Base-by-base conservation (phyloP, 2,797 vertebrate genomes). In the Carcharodon carcharias region DNA sequence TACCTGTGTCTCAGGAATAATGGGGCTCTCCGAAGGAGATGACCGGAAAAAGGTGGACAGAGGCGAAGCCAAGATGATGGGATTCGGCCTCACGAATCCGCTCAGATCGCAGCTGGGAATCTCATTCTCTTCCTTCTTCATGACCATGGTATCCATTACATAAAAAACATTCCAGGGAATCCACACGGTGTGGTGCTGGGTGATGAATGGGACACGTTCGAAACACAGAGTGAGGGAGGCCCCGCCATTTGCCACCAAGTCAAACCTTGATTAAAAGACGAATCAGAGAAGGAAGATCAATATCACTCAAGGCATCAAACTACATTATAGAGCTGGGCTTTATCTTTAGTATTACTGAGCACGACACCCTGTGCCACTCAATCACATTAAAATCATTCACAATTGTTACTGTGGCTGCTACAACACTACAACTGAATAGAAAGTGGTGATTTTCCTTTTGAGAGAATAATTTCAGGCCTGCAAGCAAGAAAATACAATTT, bases 1-100 rank as follows among this genome's bases (percentile, higher is more conserved):
- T 98, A 99, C 99, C 99, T 99, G 99, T 67, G 99, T 99, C 97
- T 99, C 99, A 0, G 99, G 99, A 97, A 99, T 98, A 97, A 99
- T 97, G 92, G 99, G 99, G 95, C 98, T 99, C 97, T 99, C 98
- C 97, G 99, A 99, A 0, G 98, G 98, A 96, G 98, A 99, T 67
- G 98, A 99, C 97, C 99, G 98, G 97, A 99, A 99, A 96, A 99
- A 98, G 7, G 99, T 99, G 96, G 99, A 99, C 95, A 99, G 98
- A 45, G 99, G 99, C 0, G 99, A 99, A 0, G 99, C 98, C 96
- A 99, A 98, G 0, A 99, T 98, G 97, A 99, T 97, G 0, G 99
- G 99, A 96, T 98, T 98, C 96, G 99, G 99, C 96, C 99, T 98
- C 97, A 98, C 97, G 97, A 99, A 98, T 80, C 99, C 99, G 0